A percentile compares a stretch with the other conserved stretches of the same genome.
phyloP scores from a whole-genome alignment of 2,888 invertebrate species.

The Calliphora vomitoria region DNA sequence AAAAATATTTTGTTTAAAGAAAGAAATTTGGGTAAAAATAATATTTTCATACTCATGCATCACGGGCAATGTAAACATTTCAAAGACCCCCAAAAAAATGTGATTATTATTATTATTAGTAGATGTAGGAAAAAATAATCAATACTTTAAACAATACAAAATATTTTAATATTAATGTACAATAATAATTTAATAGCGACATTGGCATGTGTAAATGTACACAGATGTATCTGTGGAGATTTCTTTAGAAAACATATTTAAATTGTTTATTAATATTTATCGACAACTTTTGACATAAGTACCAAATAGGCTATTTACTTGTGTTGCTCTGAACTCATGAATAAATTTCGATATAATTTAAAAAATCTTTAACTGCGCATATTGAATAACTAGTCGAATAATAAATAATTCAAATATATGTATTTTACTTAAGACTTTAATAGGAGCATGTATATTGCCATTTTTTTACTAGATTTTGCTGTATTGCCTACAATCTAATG shows the following conservation, averaged over 20 bases:
- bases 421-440: too few species aligned
- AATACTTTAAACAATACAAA: conserved; percentile 22
- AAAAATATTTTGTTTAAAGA: conserved; percentile 30
- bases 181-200: conserved; percentile 30
- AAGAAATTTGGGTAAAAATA: conserved; percentile 68
- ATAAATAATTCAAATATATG: too few species aligned
- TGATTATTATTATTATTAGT: conserved; percentile 6
- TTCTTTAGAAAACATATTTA: background rate
- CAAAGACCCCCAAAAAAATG: conserved; percentile 35
- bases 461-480: too few species aligned
- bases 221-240: background rate
- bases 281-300: conserved; percentile 5
- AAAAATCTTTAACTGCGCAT: too few species aligned
- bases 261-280: conserved; percentile 1
- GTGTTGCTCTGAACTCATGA: too few species aligned
- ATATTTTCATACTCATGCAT: conserved; percentile 65
- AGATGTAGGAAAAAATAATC: background rate
- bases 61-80: conserved; percentile 55
- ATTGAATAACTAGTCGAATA: too few species aligned
- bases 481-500: too few species aligned
- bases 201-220: background rate
- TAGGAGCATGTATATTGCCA: too few species aligned
- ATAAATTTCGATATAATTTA: too few species aligned
- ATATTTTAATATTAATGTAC: conserved; percentile 24
- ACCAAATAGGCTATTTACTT: background rate